A percentile compares a stretch with the other conserved stretches of the same genome.
Evolutionary conservation across 2,113 vertebrate species (phyloP).

Genomic region (Burhinus bistriatus): DNA sequence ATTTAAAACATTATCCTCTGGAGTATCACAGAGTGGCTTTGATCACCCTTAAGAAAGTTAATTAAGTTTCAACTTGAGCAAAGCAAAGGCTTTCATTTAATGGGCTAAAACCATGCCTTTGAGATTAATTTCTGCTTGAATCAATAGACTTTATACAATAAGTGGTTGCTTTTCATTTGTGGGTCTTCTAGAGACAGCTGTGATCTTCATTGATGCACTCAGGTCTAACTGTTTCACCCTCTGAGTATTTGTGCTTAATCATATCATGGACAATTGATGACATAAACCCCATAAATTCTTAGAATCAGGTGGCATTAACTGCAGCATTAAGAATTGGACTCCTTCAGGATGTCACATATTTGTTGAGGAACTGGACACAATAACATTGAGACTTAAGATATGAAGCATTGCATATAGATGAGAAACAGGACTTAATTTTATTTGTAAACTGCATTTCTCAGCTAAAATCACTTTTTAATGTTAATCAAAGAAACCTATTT

Average conservation of each 20-base stretch:
- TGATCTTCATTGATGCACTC: not conserved
- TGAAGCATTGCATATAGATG: not conserved
- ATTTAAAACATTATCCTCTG: not conserved
- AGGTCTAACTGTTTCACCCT: not conserved
- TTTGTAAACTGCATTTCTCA: not conserved
- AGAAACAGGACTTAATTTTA: not conserved
- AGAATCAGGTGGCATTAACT: not conserved
- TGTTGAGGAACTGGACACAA: not conserved
- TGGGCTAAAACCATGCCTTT: not conserved
- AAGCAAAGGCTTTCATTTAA: not conserved
- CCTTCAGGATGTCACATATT: not conserved
- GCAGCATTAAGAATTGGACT: not conserved
- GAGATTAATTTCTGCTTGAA: not conserved
- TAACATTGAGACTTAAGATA: not conserved
- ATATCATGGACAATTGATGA: not conserved
- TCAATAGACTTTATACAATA: not conserved
- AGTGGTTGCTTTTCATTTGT: not conserved
- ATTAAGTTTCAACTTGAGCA: not conserved
- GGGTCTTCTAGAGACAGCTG: not conserved
- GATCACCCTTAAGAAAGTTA: not conserved
- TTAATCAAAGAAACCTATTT: not conserved
- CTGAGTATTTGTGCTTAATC: not conserved
- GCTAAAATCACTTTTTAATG: not conserved
- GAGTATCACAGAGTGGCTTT: not conserved
- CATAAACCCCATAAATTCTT: not conserved